Evolutionary conservation across 2,113 vertebrate genomes (phyloP).

Genomic region (Onychostruthus taczanowskii): DNA sequence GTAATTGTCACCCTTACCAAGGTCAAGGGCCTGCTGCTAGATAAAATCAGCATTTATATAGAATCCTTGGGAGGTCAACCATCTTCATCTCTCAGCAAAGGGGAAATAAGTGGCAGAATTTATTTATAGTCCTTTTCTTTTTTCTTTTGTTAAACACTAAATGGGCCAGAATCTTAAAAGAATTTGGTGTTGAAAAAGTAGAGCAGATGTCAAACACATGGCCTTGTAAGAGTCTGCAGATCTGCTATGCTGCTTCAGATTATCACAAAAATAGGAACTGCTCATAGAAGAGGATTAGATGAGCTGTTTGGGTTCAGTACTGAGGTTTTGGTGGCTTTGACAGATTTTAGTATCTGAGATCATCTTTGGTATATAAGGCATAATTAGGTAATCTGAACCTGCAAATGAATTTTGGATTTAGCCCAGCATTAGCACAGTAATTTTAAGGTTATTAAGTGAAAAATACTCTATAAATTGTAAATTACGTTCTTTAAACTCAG

Average conservation of each 20-base stretch:
- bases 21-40: slow-evolving; percentile 29
- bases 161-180: slow-evolving; percentile 43
- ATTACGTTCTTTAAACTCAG: neutral
- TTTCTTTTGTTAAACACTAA: slow-evolving; percentile 21
- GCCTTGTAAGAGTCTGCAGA: neutral
- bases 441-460: neutral
- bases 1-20: slow-evolving; percentile 55
- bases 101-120: slow-evolving; percentile 38
- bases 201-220: neutral
- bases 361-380: neutral
- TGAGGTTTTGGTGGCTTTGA: neutral
- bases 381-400: neutral
- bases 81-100: slow-evolving; percentile 56
- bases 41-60: slow-evolving; percentile 61
- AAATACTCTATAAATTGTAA: neutral
- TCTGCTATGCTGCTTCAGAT: neutral
- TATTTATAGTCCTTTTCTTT: slow-evolving; percentile 27
- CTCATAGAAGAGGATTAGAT: neutral
- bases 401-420: neutral
- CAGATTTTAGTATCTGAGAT: neutral
- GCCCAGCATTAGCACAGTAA: neutral
- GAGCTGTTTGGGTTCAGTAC: neutral
- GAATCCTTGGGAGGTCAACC: slow-evolving; percentile 31
- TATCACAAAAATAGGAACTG: neutral
- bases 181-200: slow-evolving; percentile 28